Evolutionary conservation across 2,113 vertebrate species (phyloP).

Genomic region (Oreotragus oreotragus): DNA sequence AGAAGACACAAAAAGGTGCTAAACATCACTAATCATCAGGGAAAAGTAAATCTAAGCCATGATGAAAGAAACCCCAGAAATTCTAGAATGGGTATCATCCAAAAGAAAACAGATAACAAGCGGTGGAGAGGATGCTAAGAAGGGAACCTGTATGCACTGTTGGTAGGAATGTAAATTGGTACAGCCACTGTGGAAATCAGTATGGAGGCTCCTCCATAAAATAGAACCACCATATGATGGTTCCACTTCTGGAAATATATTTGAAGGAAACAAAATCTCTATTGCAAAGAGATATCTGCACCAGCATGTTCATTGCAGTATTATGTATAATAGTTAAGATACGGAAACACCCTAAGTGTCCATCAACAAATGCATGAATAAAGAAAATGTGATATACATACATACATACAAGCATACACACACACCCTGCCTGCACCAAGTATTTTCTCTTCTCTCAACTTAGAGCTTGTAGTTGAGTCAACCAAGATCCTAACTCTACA

Average conservation of each 20-base stretch:
- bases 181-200: background rate
- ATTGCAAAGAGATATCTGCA: background rate
- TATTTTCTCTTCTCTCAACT: background rate
- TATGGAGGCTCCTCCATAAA: background rate
- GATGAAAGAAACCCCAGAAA: background rate
- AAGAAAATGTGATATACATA: background rate
- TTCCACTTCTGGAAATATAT: background rate
- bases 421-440: background rate
- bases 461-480: background rate
- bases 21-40: background rate
- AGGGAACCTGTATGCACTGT: background rate
- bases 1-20: background rate
- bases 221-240: background rate
- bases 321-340: background rate
- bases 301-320: background rate
- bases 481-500: background rate
- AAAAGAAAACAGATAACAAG: background rate
- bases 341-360: background rate
- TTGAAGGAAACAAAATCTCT: background rate
- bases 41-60: background rate
- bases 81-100: background rate
- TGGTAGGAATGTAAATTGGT: background rate
- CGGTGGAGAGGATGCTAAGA: background rate
- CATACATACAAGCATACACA: fast-evolving
- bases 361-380: background rate